Conservation (phyloP, 2,797 vertebrate genomes). For the Xenopus petersii region DNA sequence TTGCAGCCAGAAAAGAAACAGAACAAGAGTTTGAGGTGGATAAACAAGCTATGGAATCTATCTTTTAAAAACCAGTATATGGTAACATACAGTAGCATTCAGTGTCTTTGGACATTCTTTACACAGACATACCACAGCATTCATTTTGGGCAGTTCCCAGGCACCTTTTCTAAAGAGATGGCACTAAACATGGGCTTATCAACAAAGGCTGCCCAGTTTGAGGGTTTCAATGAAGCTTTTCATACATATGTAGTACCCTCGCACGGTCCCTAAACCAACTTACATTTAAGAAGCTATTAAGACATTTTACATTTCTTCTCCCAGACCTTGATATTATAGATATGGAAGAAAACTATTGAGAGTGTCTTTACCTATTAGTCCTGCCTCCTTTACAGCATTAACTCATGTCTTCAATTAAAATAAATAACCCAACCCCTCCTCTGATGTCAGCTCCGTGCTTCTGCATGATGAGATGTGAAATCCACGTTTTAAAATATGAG, state of each 20-base stretch:
- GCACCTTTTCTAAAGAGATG: constrained; percentile 18
- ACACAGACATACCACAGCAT: constrained; percentile 31
- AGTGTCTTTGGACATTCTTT: constrained; percentile 17
- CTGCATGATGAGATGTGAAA: constrained; percentile 37
- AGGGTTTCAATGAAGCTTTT: constrained; percentile 38
- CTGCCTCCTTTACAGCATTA: constrained; percentile 34
- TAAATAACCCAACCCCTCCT: constrained; percentile 29
- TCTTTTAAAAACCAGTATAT: not conserved
- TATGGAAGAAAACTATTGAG: constrained; percentile 38
- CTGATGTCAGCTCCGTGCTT: constrained; percentile 35
- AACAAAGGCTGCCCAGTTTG: constrained; percentile 19
- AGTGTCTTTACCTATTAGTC: constrained; percentile 38
- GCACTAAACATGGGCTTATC: constrained; percentile 25
- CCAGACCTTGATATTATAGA: constrained; percentile 31
- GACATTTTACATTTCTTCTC: constrained; percentile 25
- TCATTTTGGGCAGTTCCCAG: constrained; percentile 42
- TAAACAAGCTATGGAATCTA: constrained; percentile 20
- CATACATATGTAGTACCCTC: constrained; percentile 35
- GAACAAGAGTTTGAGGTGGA: constrained; percentile 5
- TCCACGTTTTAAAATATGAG: constrained; percentile 33
- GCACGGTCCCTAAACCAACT: constrained; percentile 12
- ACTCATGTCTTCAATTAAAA: constrained; percentile 29
- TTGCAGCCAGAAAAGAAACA: constrained; percentile 1
- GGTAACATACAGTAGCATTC: not conserved
- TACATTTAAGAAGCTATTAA: constrained; percentile 7